Evolutionary conservation across 1,140 invertebrate genomes (phyloP).

Genomic region (Drosophila nebulosa): DNA sequence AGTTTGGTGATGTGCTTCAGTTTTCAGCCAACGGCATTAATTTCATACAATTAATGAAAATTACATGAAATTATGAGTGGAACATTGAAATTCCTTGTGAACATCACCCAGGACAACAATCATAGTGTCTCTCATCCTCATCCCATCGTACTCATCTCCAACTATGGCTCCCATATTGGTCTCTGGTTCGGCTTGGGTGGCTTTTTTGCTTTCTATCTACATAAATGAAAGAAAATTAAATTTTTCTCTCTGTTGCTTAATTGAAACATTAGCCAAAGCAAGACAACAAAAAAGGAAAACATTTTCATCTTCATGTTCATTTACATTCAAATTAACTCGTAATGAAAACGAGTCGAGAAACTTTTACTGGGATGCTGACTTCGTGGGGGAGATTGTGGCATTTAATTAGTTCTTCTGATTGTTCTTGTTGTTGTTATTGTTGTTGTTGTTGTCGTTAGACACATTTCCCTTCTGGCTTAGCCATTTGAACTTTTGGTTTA

Average conservation of each 20-base stretch:
- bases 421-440: conserved; percentile 28
- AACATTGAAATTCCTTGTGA: conserved; percentile 78
- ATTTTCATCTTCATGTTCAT: conserved; percentile 66
- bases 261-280: conserved; percentile 75
- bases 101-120: conserved; percentile 71
- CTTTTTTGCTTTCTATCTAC: conserved; percentile 59
- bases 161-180: background rate
- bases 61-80: conserved; percentile 78
- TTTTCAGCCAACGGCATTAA: conserved; percentile 55
- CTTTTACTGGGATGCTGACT: conserved; percentile 25
- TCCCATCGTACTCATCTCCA: background rate
- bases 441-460: conserved; percentile 45
- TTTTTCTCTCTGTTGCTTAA: conserved; percentile 77
- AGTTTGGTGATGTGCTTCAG: background rate
- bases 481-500: conserved; percentile 42
- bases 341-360: conserved; percentile 75
- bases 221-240: conserved; percentile 80
- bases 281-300: conserved; percentile 20
- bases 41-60: conserved; percentile 76
- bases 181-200: conserved; percentile 47
- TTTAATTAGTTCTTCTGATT: conserved; percentile 77
- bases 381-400: conserved; percentile 58
- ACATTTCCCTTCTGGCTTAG: conserved; percentile 60
- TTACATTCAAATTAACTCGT: conserved; percentile 81
- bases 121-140: conserved; percentile 16